phyloP scores from a whole-genome alignment of 2,113 vertebrate species.

The Tinamus guttatus region DNA sequence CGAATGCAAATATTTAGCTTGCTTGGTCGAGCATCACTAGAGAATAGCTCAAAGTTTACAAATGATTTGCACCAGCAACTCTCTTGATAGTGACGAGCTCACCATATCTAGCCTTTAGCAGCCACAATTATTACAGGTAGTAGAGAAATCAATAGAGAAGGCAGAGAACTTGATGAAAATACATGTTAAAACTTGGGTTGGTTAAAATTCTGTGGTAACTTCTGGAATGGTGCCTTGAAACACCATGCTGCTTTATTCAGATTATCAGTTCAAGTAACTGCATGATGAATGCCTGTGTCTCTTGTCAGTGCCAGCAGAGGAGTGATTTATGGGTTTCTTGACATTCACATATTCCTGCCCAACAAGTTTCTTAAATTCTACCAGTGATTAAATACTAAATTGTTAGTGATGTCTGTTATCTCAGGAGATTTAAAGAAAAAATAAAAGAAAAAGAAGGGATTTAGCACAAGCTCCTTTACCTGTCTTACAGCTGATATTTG shows the following conservation, averaged over 20 bases:
- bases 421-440: not conserved
- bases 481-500: not conserved
- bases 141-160: not conserved
- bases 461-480: not conserved
- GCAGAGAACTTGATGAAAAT: not conserved
- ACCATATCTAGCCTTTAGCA: no score
- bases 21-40: not conserved
- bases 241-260: rapidly evolving
- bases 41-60: not conserved
- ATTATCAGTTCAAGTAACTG: not conserved
- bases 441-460: no score
- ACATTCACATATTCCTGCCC: rapidly evolving
- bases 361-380: not conserved
- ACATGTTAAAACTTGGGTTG: rapidly evolving
- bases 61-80: not conserved
- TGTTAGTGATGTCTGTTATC: not conserved
- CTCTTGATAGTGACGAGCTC: not conserved
- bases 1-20: slow-evolving; percentile 24
- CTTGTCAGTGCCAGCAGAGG: not conserved
- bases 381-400: not conserved
- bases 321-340: not conserved
- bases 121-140: rapidly evolving
- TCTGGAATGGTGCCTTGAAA: rapidly evolving
- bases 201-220: rapidly evolving
- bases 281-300: not conserved